Percentiles rank a stretch among this genome's conserved stretches.
Conservation (phyloP, 2,113 vertebrate genomes). For the Heliornis fulica region DNA sequence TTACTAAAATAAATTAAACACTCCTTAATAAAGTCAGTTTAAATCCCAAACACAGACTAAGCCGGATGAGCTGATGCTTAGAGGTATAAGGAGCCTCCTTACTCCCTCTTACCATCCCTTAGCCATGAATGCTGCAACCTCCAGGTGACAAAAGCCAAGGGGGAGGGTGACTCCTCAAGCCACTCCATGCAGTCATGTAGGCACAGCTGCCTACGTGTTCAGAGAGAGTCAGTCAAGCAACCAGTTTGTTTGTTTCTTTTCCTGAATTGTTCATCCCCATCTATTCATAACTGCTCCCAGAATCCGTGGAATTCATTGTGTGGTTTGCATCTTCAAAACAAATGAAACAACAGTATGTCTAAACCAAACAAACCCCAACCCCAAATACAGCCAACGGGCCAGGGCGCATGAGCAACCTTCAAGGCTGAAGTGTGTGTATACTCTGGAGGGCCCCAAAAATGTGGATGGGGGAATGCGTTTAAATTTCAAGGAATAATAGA, state of each 20-base stretch:
- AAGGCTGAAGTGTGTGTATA: slow-evolving; percentile 15
- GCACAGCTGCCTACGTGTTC: not conserved
- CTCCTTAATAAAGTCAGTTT: not conserved
- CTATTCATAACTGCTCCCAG: slow-evolving; percentile 23
- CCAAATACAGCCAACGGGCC: slow-evolving; percentile 24
- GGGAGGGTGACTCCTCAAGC: not conserved
- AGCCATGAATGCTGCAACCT: not conserved
- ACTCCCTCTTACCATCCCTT: not conserved
- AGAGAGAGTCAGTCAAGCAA: not conserved
- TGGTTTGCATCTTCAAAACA: slow-evolving; percentile 68
- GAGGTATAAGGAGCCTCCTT: not conserved
- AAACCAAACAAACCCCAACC: slow-evolving; percentile 58
- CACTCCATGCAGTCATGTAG: not conserved
- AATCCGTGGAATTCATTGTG: slow-evolving; percentile 58
- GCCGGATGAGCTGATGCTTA: not conserved
- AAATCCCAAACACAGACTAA: slow-evolving; percentile 13
- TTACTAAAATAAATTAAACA: not conserved
- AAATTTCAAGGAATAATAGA: slow-evolving; percentile 4
- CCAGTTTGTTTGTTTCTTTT: not conserved
- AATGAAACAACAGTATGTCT: slow-evolving; percentile 61
- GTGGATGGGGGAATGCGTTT: not conserved
- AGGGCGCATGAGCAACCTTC: slow-evolving; percentile 36
- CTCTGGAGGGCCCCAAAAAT: slow-evolving; percentile 31
- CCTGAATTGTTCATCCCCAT: slow-evolving; percentile 22
- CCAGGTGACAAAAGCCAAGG: not conserved